Evolutionary conservation across 2,113 vertebrate genomes (phyloP).

Genomic region (Motacilla alba): DNA sequence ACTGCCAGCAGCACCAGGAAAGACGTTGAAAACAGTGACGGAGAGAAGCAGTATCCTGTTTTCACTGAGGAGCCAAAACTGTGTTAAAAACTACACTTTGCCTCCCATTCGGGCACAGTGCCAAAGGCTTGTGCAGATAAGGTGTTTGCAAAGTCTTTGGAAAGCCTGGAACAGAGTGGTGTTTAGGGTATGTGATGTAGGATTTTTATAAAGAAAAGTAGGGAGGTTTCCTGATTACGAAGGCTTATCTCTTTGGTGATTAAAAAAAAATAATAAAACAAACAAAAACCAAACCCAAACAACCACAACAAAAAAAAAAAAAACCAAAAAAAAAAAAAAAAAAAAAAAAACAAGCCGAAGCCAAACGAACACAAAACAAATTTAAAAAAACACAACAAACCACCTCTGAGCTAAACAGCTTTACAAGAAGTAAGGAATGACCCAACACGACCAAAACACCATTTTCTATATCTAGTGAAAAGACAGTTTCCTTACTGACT

Average conservation of each 20-base stretch:
- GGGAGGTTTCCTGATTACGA: not conserved
- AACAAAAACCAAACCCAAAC: not conserved
- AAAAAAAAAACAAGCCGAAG: not conserved
- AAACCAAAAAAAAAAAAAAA: too few species aligned
- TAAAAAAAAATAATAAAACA: not conserved
- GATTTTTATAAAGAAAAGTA: not conserved
- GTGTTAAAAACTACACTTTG: not conserved
- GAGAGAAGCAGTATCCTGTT: not conserved
- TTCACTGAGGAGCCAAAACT: not conserved
- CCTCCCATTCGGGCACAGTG: not conserved
- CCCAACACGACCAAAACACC: not conserved
- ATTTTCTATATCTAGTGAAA: not conserved
- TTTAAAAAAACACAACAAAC: not conserved
- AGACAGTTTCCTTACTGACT: not conserved
- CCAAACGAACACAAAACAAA: not conserved
- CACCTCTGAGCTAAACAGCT: not conserved
- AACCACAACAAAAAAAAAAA: not conserved
- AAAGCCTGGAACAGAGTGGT: not conserved
- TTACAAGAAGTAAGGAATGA: not conserved
- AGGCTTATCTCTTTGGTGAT: not conserved
- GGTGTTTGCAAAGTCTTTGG: not conserved
- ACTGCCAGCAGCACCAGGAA: not conserved
- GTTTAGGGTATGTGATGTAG: not conserved
- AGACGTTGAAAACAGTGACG: not conserved
- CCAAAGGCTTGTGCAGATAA: not conserved